Conservation (phyloP, 2,113 vertebrate species). For the Pachypanchax playfairii region DNA sequence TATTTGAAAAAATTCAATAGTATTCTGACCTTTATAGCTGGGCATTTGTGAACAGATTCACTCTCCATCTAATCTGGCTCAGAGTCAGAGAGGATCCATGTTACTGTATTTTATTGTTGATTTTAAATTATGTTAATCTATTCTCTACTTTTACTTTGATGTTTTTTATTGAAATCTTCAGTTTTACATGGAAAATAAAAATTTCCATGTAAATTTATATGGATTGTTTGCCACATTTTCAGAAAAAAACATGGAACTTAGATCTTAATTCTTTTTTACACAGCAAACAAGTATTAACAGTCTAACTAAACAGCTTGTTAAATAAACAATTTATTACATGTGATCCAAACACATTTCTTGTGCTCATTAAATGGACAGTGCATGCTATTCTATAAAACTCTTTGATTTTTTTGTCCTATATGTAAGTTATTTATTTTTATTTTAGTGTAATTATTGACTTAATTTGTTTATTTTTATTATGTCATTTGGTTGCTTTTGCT, state of each 20-base stretch:
- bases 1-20: slow-evolving; percentile 96
- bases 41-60: slow-evolving; percentile 75
- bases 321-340: too few relatives aligned
- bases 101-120: slow-evolving; percentile 45
- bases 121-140: slow-evolving; percentile 72
- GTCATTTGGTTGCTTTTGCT: neutral
- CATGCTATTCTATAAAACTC: neutral
- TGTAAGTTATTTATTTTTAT: neutral
- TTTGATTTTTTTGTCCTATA: neutral
- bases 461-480: slow-evolving; percentile 1
- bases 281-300: too few relatives aligned
- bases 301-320: too few relatives aligned
- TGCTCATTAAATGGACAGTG: neutral
- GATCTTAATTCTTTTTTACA: too few relatives aligned
- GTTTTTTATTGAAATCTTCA: slow-evolving; percentile 51
- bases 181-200: slow-evolving; percentile 41
- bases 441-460: neutral
- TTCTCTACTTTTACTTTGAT: slow-evolving; percentile 51
- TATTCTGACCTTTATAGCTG: slow-evolving; percentile 91
- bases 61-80: slow-evolving; percentile 70
- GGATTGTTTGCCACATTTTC: too few relatives aligned
- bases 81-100: slow-evolving; percentile 68
- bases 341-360: too few relatives aligned
- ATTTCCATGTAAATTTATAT: neutral
- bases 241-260: too few relatives aligned